A percentile compares a stretch with the other conserved stretches of the same genome.
These are phyloP conservation scores for Xylota sylvarum DNA, from an alignment of 2,888 invertebrate genomes.

Conservation along the genomic window DNA sequence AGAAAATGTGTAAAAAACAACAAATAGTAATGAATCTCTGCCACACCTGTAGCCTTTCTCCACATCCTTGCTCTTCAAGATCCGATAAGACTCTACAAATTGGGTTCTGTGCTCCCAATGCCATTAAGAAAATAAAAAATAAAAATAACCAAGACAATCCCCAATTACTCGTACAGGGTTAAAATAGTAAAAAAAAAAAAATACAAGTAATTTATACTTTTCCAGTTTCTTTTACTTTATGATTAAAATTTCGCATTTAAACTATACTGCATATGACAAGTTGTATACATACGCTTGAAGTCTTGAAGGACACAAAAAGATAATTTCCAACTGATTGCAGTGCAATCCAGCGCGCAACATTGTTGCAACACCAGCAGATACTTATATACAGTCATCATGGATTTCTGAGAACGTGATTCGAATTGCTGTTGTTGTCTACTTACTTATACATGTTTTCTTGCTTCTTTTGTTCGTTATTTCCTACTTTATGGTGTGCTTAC, in stretches of 20 bases:
- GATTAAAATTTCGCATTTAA: background rate
- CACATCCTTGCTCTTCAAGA: too few species aligned
- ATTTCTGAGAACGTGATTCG: slow-evolving; percentile 36
- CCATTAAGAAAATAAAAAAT: too few species aligned
- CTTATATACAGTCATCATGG: slow-evolving; percentile 1
- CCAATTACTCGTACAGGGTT: too few species aligned
- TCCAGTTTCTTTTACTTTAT: background rate
- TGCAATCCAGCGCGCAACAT: slow-evolving; percentile 10
- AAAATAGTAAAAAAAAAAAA: too few species aligned
- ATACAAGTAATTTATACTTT: too few species aligned
- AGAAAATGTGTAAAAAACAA: too few species aligned
- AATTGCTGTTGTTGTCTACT: slow-evolving; percentile 15
- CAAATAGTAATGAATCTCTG: too few species aligned
- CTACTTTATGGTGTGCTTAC: slow-evolving; percentile 4
- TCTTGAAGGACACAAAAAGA: background rate
- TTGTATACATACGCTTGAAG: background rate
- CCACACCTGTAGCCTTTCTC: too few species aligned
- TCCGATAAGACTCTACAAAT: too few species aligned
- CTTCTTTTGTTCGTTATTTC: slow-evolving; percentile 5
- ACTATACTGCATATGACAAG: background rate
- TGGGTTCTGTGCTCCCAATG: too few species aligned
- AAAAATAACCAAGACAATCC: too few species aligned
- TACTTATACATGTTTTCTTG: background rate
- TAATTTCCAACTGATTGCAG: background rate
- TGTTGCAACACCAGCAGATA: slow-evolving; percentile 38